Conservation (phyloP, 1,140 invertebrate genomes). For the Diploscapter pachys region DNA sequence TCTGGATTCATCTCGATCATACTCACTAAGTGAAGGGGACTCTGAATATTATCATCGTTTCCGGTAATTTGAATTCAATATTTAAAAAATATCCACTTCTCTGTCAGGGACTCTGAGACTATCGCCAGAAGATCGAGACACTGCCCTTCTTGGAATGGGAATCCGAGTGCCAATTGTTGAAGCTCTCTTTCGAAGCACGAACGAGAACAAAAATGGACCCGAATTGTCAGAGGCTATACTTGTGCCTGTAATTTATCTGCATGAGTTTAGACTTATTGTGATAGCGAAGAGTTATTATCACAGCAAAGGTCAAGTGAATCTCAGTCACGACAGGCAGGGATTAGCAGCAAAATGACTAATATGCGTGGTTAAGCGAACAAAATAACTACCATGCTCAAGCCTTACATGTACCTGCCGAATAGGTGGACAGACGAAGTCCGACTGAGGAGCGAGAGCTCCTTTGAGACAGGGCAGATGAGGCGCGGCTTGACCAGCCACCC, state of each 20-base stretch:
- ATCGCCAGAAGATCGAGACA: slow-evolving; percentile 55
- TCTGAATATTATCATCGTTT: slow-evolving; percentile 38
- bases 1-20: slow-evolving; percentile 58
- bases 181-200: slow-evolving; percentile 55
- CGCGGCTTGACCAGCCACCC: slow-evolving; percentile 55
- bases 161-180: slow-evolving; percentile 58
- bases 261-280: neutral
- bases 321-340: no score
- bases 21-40: slow-evolving; percentile 50
- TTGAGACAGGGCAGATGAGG: slow-evolving; percentile 56
- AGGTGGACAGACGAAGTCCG: slow-evolving; percentile 53
- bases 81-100: slow-evolving; percentile 42
- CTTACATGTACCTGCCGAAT: slow-evolving; percentile 42
- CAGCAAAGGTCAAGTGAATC: no score
- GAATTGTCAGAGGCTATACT: slow-evolving; percentile 58
- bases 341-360: no score
- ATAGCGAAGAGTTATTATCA: no score
- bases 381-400: no score
- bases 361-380: no score
- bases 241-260: slow-evolving; percentile 37
- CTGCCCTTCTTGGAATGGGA: slow-evolving; percentile 56
- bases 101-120: slow-evolving; percentile 55
- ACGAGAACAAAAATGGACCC: slow-evolving; percentile 56
- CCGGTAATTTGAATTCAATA: neutral
- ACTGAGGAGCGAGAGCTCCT: slow-evolving; percentile 50